A percentile compares a stretch with the other conserved stretches of the same genome.
phyloP scores from a whole-genome alignment of 30 jellyfish, hydroid and myxozoan species.

The Turritopsis rubra region DNA sequence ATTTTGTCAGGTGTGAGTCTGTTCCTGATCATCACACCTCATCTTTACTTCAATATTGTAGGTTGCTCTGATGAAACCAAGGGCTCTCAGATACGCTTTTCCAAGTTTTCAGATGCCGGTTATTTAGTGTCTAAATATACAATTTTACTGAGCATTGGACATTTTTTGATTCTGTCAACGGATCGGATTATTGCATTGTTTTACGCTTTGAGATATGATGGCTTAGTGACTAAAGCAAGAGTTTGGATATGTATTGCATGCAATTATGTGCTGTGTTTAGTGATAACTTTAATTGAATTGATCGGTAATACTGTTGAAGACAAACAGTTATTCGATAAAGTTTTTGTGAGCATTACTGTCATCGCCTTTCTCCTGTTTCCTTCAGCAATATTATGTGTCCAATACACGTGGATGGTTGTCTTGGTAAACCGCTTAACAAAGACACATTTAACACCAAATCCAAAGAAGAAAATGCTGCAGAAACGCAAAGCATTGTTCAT shows the following conservation, averaged over 20 bases:
- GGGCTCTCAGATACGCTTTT: background rate
- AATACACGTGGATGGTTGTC: background rate
- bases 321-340: background rate
- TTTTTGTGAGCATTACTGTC: background rate
- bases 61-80: background rate
- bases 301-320: background rate
- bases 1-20: background rate
- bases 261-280: background rate
- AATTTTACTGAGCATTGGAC: background rate
- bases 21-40: background rate
- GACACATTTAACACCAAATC: background rate
- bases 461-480: background rate
- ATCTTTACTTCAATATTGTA: background rate
- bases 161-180: constrained; percentile 2
- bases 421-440: background rate
- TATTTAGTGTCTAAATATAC: background rate
- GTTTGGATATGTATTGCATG: background rate
- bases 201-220: background rate
- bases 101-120: background rate
- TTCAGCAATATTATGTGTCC: background rate
- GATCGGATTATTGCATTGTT: constrained; percentile 7
- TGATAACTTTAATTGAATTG: background rate
- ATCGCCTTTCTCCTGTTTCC: background rate
- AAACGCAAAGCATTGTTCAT: background rate
- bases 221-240: background rate